These are phyloP conservation scores for Drosophila fungiperda DNA, from an alignment of 2,888 invertebrate species.

Conservation along the genomic window DNA sequence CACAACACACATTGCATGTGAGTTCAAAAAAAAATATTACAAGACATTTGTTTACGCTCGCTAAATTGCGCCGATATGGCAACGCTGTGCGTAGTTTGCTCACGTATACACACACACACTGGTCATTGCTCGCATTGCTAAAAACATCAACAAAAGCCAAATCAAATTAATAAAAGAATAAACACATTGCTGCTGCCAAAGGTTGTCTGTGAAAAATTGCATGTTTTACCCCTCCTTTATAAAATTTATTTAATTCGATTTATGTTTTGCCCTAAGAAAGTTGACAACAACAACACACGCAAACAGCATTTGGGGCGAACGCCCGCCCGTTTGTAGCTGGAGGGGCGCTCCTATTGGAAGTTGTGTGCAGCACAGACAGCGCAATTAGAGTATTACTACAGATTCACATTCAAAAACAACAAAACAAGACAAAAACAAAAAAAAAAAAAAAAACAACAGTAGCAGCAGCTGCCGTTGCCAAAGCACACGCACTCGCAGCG, in stretches of 20 bases:
- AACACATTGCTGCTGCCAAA: conserved; percentile 10
- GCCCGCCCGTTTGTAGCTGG: conserved; percentile 51
- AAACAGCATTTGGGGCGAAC: conserved; percentile 51
- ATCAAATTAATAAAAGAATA: conserved; percentile 23
- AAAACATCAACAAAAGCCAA: conserved; percentile 67
- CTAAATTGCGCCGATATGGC: conserved; percentile 46
- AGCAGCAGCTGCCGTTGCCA: conserved; percentile 52
- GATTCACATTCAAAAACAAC: conserved; percentile 43
- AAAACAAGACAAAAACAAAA: conserved; percentile 54
- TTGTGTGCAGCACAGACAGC: conserved; percentile 29
- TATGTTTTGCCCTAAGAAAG: conserved; percentile 32
- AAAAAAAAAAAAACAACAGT: conserved; percentile 41
- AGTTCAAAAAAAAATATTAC: conserved; percentile 57
- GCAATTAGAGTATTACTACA: conserved; percentile 34
- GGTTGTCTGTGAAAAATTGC: conserved; percentile 17
- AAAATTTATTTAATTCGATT: conserved; percentile 24
- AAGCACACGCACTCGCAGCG: conserved; percentile 61
- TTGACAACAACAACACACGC: conserved; percentile 28
- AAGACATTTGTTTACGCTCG: conserved; percentile 69
- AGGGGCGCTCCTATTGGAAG: conserved; percentile 49
- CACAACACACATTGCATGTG: conserved; percentile 30
- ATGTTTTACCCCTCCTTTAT: conserved; percentile 25
- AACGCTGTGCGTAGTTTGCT: conserved; percentile 50
- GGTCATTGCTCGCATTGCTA: conserved; percentile 49
- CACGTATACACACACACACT: conserved; percentile 39